Evolutionary conservation across 2,888 invertebrate species (phyloP), one percentile per base, ranked within the genome.

Genomic region (Drosophila mercatorum): DNA sequence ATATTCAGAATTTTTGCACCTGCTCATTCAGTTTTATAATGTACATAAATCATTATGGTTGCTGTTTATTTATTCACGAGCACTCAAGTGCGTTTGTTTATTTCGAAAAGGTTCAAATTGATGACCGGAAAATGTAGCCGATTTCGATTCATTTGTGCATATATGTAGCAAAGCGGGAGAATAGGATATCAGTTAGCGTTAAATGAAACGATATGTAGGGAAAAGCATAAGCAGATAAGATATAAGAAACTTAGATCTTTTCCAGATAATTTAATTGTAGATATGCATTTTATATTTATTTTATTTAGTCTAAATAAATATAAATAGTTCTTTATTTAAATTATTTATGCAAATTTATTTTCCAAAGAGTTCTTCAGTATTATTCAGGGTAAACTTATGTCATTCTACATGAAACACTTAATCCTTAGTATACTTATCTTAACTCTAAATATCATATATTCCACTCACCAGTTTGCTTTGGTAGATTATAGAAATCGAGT

Each of bases 381-480:
- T 31, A 3, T 31, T 31, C 4, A 0, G 31, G 31, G 31, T 31
- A 31, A 31, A 31, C 6, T 31, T 31, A 31, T 31, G 31, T 3
- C 0, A 31, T 31, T 31, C 31, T 31, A 6, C 5, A 5, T 31
- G 6, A 31, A 31, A 31, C 3, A 31, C 31, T 34, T 34, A 34
- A 34, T 34, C 7, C 31, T 31, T 31, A 34, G 7, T 34, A 6
- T 7, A 34, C 5, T 34, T 34, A 6, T 7, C 34, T 10, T 5
- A 17, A 44, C 5, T 44, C 0, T 22, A 22, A 44, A 26, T 46
- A 46, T 1, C 11, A 6, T 22, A 12, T 12, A 26, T n/a, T 31
- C 0, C 1, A 85, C 91, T 91, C 67, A 92, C 92, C 93, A 73
- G 93, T 90, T 86, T 87, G 91, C 84, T 91, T 92, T 74, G 92